Base-by-base conservation (phyloP, 2,113 vertebrate genomes). In the Salvelinus namaycush region DNA sequence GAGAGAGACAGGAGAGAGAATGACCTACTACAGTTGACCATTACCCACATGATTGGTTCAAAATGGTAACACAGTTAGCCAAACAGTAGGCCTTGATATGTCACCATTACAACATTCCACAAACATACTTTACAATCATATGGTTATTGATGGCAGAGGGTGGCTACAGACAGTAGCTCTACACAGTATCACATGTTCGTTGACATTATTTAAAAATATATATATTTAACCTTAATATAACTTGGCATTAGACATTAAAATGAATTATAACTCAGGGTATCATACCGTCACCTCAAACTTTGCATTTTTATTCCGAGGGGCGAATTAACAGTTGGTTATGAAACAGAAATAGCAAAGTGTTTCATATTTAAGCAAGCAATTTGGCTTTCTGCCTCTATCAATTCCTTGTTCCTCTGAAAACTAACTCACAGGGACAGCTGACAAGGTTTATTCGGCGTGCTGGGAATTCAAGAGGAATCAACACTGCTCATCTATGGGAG, bases 391-490 rank as follows among this genome's bases (percentile, higher is more conserved):
- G 22, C 31, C 51, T 3, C 29, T 11, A 14, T 44, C 39, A 44
- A 39, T 39, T 39, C 34, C 34, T 8, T 39, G 39, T 20, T 67
- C 16, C 67, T 54, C 3, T 27, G 34, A 14, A 13, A 48, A 29
- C 2, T 60, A 62, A 75, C 66, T 29, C 39, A 44, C 8, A 44
- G 26, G 70, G 82, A 24, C 75, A 83, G 83, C 79, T 66, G 76
- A 59, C 71, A 59, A 77, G n/a, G 31, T 68, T 74, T 73, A 68
- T 57, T 80, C 66, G 81, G 60, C 67, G 5, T 44, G 39, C 68
- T 69, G 70, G n/a, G 76, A 79, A 83, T 71, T 74, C 29, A 29
- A 72, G n/a, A 78, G 68, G 71, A 79, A 83, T 60, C n/a, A 62
- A 74, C 64, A 29, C 64, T 74, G 27, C 48, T 66, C 77, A 81